Evolutionary conservation across 1,140 invertebrate genomes (phyloP).

Genomic region (Phthorimaea operculella): DNA sequence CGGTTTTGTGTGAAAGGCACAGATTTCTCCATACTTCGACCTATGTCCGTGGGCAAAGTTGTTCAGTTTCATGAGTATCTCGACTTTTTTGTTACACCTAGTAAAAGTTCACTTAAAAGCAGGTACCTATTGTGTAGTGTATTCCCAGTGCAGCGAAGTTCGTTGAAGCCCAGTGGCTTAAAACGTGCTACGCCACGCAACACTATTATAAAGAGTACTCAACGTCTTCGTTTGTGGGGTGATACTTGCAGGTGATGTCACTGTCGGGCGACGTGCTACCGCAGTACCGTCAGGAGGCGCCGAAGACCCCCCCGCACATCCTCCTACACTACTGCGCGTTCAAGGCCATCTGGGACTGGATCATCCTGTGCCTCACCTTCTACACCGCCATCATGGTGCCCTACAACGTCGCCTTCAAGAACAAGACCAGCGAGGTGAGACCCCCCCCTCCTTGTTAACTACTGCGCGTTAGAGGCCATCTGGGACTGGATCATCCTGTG

Average conservation of each 20-base stretch:
- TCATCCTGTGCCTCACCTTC: conserved; percentile 99
- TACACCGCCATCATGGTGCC: conserved; percentile 99
- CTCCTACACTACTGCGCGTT: conserved; percentile 98
- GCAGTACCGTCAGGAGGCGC: conserved; percentile 99
- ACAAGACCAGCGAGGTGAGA: conserved; percentile 99
- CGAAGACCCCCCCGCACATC: conserved; percentile 98
- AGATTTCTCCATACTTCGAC: too few relatives aligned
- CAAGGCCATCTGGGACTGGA: conserved; percentile 99
- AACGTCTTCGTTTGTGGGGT: conserved; percentile 10
- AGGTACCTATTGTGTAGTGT: too few relatives aligned
- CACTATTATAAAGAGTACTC: not conserved
- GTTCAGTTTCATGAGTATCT: too few relatives aligned
- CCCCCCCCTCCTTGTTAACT: conserved; percentile 96
- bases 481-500: conserved; percentile 99
- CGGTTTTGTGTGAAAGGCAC: too few relatives aligned
- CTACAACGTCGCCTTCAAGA: conserved; percentile 99
- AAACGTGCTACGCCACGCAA: not conserved
- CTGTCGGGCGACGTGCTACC: conserved; percentile 89
- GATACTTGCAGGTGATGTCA: conserved; percentile 51
- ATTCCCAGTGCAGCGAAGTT: too few relatives aligned
- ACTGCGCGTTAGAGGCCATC: conserved; percentile 98
- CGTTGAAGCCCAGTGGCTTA: too few relatives aligned
- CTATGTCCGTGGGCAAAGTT: too few relatives aligned
- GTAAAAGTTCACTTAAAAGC: too few relatives aligned
- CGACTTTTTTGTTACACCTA: too few relatives aligned